Percentiles rank a stretch among this genome's conserved stretches.
phyloP scores from a whole-genome alignment of 2,113 vertebrate genomes.

The Halichoeres trimaculatus region DNA sequence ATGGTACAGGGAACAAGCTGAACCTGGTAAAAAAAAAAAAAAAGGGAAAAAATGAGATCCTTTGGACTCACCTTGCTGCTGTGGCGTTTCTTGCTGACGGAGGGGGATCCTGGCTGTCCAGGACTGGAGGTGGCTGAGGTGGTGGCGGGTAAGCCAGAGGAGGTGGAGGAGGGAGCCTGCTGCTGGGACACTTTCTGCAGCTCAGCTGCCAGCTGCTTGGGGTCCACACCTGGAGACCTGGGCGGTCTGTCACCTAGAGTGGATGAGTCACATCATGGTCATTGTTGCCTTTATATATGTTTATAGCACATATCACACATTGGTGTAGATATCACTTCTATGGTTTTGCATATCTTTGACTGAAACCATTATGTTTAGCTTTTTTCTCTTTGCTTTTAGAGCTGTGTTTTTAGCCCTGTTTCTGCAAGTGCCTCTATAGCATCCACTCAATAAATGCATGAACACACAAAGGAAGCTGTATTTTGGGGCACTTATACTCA shows the following conservation, averaged over 20 bases:
- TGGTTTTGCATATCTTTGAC: too few species aligned
- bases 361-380: too few species aligned
- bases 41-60: neutral
- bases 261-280: neutral
- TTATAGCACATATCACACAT: too few species aligned
- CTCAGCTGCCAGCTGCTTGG: constrained; percentile 96
- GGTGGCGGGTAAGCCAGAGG: constrained; percentile 85
- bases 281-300: neutral
- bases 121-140: constrained; percentile 92
- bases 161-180: constrained; percentile 83
- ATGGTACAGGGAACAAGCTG: too few species aligned
- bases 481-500: neutral
- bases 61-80: constrained; percentile 89
- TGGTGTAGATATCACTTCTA: too few species aligned
- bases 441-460: too few species aligned
- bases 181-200: constrained; percentile 98
- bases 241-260: constrained; percentile 88
- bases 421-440: too few species aligned
- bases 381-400: too few species aligned
- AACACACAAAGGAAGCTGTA: too few species aligned
- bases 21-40: too few species aligned
- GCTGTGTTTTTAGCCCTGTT: too few species aligned
- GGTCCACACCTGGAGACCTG: constrained; percentile 96
- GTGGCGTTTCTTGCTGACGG: constrained; percentile 95
- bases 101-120: constrained; percentile 94